Conservation (phyloP, 2,888 invertebrate genomes). For the Callinectes sapidus region DNA sequence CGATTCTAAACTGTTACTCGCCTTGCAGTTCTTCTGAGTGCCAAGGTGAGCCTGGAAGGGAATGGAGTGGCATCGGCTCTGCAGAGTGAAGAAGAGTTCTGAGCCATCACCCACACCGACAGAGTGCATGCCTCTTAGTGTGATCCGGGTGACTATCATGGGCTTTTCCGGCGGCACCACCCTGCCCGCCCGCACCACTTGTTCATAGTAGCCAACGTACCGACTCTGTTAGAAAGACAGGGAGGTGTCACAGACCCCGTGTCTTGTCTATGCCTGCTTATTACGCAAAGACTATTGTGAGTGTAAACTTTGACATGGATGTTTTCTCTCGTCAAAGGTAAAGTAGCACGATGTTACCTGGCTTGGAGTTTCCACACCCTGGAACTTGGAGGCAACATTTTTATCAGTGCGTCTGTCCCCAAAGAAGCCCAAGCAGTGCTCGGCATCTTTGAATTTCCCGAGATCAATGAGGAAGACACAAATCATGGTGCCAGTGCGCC, state of each 20-base stretch:
- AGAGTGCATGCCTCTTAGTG: conserved; percentile 75
- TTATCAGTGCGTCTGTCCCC: conserved; percentile 78
- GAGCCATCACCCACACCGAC: conserved; percentile 77
- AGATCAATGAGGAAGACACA: conserved; percentile 78
- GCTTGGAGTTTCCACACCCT: conserved; percentile 79
- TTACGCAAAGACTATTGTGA: not conserved
- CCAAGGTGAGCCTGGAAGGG: conserved; percentile 76
- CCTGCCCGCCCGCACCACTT: conserved; percentile 75
- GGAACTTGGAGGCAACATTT: conserved; percentile 77
- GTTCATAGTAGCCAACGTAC: conserved; percentile 78
- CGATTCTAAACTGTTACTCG: conserved; percentile 72
- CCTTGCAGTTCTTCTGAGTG: conserved; percentile 76
- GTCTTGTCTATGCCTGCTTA: not conserved
- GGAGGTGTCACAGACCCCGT: not conserved
- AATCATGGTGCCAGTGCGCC: conserved; percentile 78
- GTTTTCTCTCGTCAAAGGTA: not conserved
- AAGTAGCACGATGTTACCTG: conserved; percentile 75
- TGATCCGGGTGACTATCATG: conserved; percentile 75
- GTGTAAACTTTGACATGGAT: not conserved
- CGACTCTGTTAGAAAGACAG: conserved; percentile 75
- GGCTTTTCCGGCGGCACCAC: conserved; percentile 75
- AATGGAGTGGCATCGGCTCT: conserved; percentile 74
- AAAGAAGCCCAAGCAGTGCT: conserved; percentile 78
- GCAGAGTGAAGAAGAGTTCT: conserved; percentile 76
- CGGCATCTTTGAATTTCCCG: conserved; percentile 77